Evolutionary conservation across 2,888 invertebrate species (phyloP), one percentile per base, ranked within the genome.

Genomic region (Panopea generosa): DNA sequence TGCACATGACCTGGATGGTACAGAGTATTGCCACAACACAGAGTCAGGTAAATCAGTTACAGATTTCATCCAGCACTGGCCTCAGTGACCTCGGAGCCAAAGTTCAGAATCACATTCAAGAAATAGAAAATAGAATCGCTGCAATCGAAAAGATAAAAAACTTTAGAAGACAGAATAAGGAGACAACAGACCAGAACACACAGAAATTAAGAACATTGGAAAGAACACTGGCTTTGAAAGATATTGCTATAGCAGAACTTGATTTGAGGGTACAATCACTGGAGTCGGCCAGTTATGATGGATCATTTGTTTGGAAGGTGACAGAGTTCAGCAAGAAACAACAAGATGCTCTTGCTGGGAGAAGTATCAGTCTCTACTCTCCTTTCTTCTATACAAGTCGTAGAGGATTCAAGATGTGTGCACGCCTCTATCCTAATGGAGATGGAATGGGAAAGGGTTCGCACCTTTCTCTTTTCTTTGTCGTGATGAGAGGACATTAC

Each of bases 381-480:
- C 88, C 88, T 0, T 78, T 88, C 2, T 92, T 92, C 84, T 92
- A 86, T 81, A 90, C 92, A 1, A 85, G 85, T 16, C 82, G 83
- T 4, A 79, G 75, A 20, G 92, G 91, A 29, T 92, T 92, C 77
- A 91, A 91, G 77, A 86, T 92, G 89, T 91, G 90, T 69, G 81
- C 84, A 0, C 78, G 91, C 6, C 63, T 92, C 2, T 92, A 91
- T 65, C 87, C 90, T 4, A 90, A 91, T 81, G 92, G 92, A 9
- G 91, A 92, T 50, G 92, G 92, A 0, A 84, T 89, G 76, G 91
- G 91, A 16, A 90, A 90, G 55, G 86, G 86, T n/a, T 85, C 88
- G 0, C 90, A 92, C 76, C 66, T 92, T 22, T 91, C 91, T 4
- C 77, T 92, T n/a, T 92, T 92, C 82, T 89, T 92, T 67, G 90